A percentile compares a stretch with the other conserved stretches of the same genome.
Conservation (phyloP, 2,888 invertebrate species). For the Apotomis capreana region DNA sequence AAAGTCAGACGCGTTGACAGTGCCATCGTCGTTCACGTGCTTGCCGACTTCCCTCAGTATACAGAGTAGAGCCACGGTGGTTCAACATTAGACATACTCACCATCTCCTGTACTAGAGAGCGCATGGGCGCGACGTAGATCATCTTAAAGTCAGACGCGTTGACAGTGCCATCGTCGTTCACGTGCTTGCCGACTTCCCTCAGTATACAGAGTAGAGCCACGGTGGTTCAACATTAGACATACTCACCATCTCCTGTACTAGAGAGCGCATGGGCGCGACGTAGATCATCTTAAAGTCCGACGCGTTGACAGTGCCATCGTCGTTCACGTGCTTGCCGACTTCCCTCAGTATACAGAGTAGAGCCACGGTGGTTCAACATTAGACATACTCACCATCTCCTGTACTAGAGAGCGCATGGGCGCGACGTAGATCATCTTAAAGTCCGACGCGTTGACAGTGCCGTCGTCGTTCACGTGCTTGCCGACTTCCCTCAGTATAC, state of each 20-base stretch:
- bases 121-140: conserved; percentile 99
- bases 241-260: conserved; percentile 97
- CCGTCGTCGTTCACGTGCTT: conserved; percentile 99
- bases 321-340: conserved; percentile 98
- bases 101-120: conserved; percentile 99
- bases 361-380: conserved; percentile 93
- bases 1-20: conserved; percentile 97
- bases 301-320: conserved; percentile 97
- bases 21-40: conserved; percentile 98
- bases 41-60: conserved; percentile 99
- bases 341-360: conserved; percentile 97
- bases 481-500: conserved; percentile 98
- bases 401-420: conserved; percentile 99
- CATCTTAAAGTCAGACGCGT: conserved; percentile 98
- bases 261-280: conserved; percentile 99
- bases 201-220: conserved; percentile 97
- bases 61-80: conserved; percentile 97
- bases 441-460: conserved; percentile 97
- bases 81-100: conserved; percentile 68
- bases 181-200: conserved; percentile 99
- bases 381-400: conserved; percentile 91
- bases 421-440: conserved; percentile 99
- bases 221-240: conserved; percentile 88
- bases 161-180: conserved; percentile 97
- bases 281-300: conserved; percentile 99